Evolutionary conservation across 2,888 invertebrate species (phyloP).

Genomic region (Lepetodrilus schrolli): DNA sequence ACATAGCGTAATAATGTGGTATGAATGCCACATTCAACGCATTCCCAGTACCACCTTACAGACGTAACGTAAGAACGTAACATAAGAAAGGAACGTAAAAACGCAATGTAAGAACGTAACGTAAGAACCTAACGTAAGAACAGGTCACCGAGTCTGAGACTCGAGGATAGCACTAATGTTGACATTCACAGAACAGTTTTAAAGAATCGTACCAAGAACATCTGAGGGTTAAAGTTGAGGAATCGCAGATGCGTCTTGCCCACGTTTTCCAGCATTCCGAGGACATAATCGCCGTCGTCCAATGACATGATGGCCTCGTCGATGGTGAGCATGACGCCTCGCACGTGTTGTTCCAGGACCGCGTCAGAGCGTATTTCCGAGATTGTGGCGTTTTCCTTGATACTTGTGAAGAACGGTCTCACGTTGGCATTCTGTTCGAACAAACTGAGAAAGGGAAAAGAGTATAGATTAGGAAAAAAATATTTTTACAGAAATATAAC

Average conservation of each 20-base stretch:
- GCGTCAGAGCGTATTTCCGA: slow-evolving; percentile 86
- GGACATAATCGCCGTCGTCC: slow-evolving; percentile 89
- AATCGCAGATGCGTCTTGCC: slow-evolving; percentile 89
- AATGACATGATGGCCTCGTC: slow-evolving; percentile 93
- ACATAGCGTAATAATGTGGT: no score
- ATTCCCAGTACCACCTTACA: no score
- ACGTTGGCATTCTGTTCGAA: slow-evolving; percentile 59
- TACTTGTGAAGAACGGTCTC: slow-evolving; percentile 47
- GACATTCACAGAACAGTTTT: background rate
- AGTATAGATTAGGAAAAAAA: background rate
- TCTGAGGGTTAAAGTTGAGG: slow-evolving; percentile 88
- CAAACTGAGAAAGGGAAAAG: slow-evolving; percentile 48
- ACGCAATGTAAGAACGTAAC: no score
- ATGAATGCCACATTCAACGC: no score
- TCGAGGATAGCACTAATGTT: no score
- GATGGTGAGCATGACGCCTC: slow-evolving; percentile 90
- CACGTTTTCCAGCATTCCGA: slow-evolving; percentile 87
- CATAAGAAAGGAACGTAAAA: no score
- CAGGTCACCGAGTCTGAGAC: no score
- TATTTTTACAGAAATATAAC: no score
- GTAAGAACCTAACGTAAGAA: no score
- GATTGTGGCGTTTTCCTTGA: slow-evolving; percentile 77
- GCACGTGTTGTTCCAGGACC: slow-evolving; percentile 90
- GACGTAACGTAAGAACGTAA: no score
- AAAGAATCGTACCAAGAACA: slow-evolving; percentile 86